Percentiles rank a stretch among this genome's conserved stretches.
These are phyloP conservation scores for Labeo rohita DNA, from an alignment of 2,113 vertebrate genomes.

Conservation along the genomic window DNA sequence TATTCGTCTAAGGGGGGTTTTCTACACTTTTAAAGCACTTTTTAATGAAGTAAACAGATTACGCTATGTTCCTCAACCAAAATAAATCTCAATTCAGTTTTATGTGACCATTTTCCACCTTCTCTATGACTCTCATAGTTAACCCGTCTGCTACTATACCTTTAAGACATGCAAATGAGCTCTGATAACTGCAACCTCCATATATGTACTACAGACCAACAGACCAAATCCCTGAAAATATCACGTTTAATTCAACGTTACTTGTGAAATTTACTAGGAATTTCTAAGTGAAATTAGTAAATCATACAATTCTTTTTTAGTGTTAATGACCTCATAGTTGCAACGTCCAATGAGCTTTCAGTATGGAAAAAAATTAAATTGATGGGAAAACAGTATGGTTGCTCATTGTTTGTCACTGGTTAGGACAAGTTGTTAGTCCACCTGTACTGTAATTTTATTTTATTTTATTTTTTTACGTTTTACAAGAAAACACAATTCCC, in stretches of 20 bases:
- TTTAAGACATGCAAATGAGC: background rate
- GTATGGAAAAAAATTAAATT: background rate
- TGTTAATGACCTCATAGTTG: background rate
- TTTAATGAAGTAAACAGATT: background rate
- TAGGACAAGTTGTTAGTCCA: no score
- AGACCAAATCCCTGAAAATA: background rate
- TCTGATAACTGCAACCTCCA: background rate
- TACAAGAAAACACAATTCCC: background rate
- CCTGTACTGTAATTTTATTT: no score
- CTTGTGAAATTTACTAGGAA: background rate
- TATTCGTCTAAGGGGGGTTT: no score
- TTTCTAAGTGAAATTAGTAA: background rate
- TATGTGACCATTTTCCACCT: background rate
- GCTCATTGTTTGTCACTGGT: no score
- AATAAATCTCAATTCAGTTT: background rate
- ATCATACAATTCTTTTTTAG: background rate
- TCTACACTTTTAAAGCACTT: background rate
- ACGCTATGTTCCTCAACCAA: background rate
- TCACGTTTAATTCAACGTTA: background rate
- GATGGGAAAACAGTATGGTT: background rate
- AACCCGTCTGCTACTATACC: background rate
- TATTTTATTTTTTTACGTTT: no score
- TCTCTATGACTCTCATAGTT: background rate
- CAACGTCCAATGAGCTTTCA: background rate
- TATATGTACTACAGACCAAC: background rate